Conservation (phyloP, 2,797 vertebrate genomes). For the Meriones psammophilus region DNA sequence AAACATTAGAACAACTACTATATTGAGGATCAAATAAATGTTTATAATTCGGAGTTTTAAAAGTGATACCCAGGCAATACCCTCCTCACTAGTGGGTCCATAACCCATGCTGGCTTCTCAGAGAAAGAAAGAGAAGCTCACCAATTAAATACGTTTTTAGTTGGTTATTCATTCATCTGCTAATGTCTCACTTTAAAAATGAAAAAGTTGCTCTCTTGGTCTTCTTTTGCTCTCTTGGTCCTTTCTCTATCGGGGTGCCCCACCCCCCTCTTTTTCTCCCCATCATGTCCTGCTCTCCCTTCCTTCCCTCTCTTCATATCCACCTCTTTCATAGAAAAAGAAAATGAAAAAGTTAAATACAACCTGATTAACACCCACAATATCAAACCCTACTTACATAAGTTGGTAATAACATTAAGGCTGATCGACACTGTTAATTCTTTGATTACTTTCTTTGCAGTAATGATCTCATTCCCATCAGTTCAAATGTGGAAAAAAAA, state of each 20-base stretch:
- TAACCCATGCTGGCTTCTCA: not conserved
- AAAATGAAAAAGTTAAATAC: not conserved
- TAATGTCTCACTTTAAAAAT: not conserved
- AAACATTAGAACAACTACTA: not conserved
- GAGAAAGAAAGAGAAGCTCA: not conserved
- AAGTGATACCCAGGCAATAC: not conserved
- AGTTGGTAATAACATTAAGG: not conserved
- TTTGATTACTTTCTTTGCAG: not conserved
- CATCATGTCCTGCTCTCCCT: too few relatives aligned
- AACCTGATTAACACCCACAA: not conserved
- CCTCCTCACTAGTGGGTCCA: not conserved
- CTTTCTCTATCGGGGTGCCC: too few relatives aligned
- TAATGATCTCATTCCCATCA: not conserved
- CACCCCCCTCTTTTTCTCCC: too few relatives aligned
- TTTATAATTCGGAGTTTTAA: constrained; percentile 15
- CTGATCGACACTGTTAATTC: not conserved
- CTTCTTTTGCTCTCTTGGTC: too few relatives aligned
- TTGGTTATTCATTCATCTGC: not conserved
- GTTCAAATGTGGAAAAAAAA: not conserved
- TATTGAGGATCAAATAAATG: not conserved
- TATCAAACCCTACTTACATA: constrained; percentile 37
- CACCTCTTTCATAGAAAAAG: too few relatives aligned
- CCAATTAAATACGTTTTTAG: not conserved
- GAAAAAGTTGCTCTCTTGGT: not conserved
- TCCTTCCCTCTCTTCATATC: too few relatives aligned